Evolutionary conservation across 2,797 vertebrate genomes (phyloP).

Genomic region (Thamnophis elegans): DNA sequence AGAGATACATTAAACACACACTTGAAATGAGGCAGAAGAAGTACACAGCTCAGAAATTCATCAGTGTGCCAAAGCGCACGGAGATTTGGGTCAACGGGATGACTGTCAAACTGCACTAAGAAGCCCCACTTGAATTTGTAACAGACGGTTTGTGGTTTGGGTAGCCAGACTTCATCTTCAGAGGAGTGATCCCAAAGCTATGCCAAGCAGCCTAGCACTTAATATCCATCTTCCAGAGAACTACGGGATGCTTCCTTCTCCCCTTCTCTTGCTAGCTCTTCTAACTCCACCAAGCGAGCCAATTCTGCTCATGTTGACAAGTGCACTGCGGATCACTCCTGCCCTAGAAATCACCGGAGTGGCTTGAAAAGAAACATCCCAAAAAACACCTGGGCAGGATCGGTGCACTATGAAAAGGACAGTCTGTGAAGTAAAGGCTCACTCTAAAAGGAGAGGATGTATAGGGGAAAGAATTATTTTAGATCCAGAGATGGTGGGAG

Average conservation of each 20-base stretch:
- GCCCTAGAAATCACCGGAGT: background rate
- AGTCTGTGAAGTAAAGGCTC: background rate
- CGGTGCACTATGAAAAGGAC: background rate
- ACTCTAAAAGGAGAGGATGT: background rate
- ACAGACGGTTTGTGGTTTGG: background rate
- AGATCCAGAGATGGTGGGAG: background rate
- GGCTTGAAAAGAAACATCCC: background rate
- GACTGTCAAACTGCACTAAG: background rate
- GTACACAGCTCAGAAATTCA: background rate
- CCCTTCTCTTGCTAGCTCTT: background rate
- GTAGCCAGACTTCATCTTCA: background rate
- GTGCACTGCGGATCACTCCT: background rate
- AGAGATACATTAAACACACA: background rate
- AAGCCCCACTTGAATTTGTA: background rate
- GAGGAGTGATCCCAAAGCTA: background rate
- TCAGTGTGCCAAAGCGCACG: background rate
- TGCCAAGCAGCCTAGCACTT: background rate
- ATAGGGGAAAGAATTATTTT: background rate
- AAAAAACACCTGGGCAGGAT: background rate
- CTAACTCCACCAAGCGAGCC: background rate
- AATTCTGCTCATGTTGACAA: background rate
- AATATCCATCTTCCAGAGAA: background rate
- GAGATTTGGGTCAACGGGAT: background rate
- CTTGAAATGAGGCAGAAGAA: background rate
- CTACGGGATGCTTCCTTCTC: background rate